Conservation (phyloP, 2,113 vertebrate species). For the Eretmochelys imbricata region DNA sequence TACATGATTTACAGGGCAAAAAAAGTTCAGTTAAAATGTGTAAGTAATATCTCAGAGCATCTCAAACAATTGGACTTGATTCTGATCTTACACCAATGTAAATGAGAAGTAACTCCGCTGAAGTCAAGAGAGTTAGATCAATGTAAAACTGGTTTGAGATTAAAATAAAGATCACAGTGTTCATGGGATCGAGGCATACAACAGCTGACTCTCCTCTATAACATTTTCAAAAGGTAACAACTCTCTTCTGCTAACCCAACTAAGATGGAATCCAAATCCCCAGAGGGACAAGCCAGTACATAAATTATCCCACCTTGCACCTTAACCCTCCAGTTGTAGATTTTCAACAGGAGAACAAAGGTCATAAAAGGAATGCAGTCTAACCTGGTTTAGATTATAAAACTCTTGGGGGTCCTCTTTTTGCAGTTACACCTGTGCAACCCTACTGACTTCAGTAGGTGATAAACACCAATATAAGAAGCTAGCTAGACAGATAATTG, state of each 20-base stretch:
- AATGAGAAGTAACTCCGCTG: not conserved
- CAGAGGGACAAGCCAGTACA: conserved; percentile 17
- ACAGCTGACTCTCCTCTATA: not conserved
- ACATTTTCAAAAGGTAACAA: not conserved
- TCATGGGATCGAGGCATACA: conserved; percentile 4
- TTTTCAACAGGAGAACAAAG: not conserved
- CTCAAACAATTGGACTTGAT: not conserved
- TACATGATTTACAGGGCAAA: not conserved
- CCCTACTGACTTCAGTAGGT: not conserved
- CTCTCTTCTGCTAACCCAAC: not conserved
- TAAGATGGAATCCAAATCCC: not conserved
- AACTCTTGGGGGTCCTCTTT: fast-evolving
- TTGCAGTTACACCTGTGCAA: not conserved
- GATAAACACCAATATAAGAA: not conserved
- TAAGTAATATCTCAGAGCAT: not conserved
- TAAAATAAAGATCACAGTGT: not conserved
- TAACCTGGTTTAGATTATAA: conserved; percentile 22
- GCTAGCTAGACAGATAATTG: not conserved
- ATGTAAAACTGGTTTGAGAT: not conserved
- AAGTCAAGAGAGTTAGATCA: not conserved
- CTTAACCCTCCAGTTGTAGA: conserved; percentile 25
- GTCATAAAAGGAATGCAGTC: not conserved
- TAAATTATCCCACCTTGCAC: conserved; percentile 22
- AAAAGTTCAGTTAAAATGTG: not conserved
- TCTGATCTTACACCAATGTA: not conserved